Evolutionary conservation across 2,888 invertebrate species (phyloP), one percentile per base, ranked within the genome.

Genomic region (Octodonta nipae): DNA sequence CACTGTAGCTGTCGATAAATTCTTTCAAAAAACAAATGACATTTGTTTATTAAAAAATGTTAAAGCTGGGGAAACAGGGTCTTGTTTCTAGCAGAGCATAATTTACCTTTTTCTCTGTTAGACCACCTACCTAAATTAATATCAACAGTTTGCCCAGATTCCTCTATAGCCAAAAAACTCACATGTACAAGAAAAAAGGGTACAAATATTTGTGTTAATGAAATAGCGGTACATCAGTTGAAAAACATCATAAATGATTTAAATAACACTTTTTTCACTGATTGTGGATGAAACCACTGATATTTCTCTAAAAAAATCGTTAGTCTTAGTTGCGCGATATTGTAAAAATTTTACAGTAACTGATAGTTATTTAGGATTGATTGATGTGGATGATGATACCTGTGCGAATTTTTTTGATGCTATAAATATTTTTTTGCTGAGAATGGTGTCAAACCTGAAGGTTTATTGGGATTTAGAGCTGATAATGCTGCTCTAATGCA

Each of bases 401-500:
- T 6, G 17, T 17, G 17, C 5, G 8, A 6, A 5, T 5, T 6
- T 17, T 17, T 17, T 17, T 8, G 8, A 17, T 6, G 8, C 8
- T 8, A 17, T 17, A 17, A 17, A 17, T 6, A 10, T 20, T 16
- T 32, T n/a, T 20, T 32, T 5, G 3, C n/a, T 17, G 13, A 27
- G 3, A 5, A 13, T 17, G n/a, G 17, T 5, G 17, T 32, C 12
- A 17, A 26, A 3, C 13, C 7, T 10, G 10, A 11, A 4, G 27
- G 27, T 13, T 13, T 32, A 14, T 17, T 32, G 26, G 32, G 8
- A 26, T 26, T 32, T 16, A 27, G 13, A 12, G 11, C 27, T 15
- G 32, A 32, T 20, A 20, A 29, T 33, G 33, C 29, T 4, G 25
- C 13, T 10, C 8, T 12, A 2, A 27, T 32, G 32, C 26, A 27